Evolutionary conservation across 2,797 vertebrate species (phyloP), one percentile per base, ranked within the genome.

Genomic region (Tadarida brasiliensis): DNA sequence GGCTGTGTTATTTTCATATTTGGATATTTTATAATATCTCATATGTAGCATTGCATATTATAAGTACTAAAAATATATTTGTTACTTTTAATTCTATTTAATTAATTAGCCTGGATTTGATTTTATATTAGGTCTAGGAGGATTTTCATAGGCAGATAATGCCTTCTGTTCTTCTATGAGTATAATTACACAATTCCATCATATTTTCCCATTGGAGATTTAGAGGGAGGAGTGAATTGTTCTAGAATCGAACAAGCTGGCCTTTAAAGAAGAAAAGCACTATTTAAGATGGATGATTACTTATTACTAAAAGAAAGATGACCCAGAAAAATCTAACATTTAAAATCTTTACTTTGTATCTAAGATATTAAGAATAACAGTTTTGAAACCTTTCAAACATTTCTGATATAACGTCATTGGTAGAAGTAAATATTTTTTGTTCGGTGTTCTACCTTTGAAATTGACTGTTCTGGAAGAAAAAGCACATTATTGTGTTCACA

Each of bases 141-240:
- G 12, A 39, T 83, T 92, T 94, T 82, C 16, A 68, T 92, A 59
- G 20, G 26, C 20, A 90, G 35, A 47, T 68, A 93, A 94, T 92
- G 10, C 0, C 49, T 92, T 89, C 15, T 28, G 17, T 94, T 94
- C 39, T 91, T 94, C 54, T 22, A 4, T 67, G 28, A 86, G 6
- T 92, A 59, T 87, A 93, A 93, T 57, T 96, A 68, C 3, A 82
- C 51, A 93, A 61, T 86, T 74, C 22, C 3, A 73, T 95, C 44
- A 47, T 49, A 44, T 88, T 93, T 96, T 87, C 51, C 68, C 54
- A 87, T 22, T 94, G 26, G 39, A 88, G 7, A 95, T 74, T 96
- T 59, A 82, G 56, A 82, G 17, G 33, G 49, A 74, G 30, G 54
- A 70, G 5, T 56, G 9, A 90, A 54, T 91, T 73, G 0, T 83